These are phyloP conservation scores for Steatornis caripensis DNA, from an alignment of 2,113 vertebrate species.

Conservation along the genomic window DNA sequence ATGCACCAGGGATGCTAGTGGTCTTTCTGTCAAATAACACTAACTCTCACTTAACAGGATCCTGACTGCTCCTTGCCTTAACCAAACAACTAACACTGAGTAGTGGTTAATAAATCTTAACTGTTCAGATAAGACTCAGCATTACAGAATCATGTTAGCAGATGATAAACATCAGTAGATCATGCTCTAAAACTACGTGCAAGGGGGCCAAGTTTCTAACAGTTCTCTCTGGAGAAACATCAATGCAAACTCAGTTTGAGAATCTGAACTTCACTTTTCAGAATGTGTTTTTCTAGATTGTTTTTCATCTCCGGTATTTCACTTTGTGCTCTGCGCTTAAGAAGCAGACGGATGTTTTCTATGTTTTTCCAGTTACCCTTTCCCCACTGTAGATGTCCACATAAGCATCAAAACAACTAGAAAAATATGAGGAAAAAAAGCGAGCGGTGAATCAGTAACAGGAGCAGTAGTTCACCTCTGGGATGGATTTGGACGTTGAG, in stretches of 20 bases:
- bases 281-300: constrained; percentile 8
- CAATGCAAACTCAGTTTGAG: neutral
- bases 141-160: constrained; percentile 42
- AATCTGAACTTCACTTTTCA: constrained; percentile 53
- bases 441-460: neutral
- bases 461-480: neutral
- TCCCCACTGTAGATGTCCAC: neutral
- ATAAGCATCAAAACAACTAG: neutral
- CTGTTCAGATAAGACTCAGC: neutral
- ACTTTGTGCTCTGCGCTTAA: neutral
- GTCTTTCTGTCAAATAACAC: neutral
- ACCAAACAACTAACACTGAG: neutral
- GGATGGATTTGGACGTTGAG: neutral
- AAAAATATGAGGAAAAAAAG: neutral
- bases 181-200: constrained; percentile 55
- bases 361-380: neutral
- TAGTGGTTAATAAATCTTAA: neutral
- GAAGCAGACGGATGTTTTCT: neutral
- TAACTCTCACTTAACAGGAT: neutral
- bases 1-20: neutral
- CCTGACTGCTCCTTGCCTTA: constrained; percentile 1
- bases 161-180: constrained; percentile 49
- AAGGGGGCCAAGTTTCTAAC: constrained; percentile 45
- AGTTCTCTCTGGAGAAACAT: constrained; percentile 46
- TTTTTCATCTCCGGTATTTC: neutral